These are phyloP conservation scores for Malurus elegans DNA, from an alignment of 2,113 vertebrate genomes.

Conservation along the genomic window DNA sequence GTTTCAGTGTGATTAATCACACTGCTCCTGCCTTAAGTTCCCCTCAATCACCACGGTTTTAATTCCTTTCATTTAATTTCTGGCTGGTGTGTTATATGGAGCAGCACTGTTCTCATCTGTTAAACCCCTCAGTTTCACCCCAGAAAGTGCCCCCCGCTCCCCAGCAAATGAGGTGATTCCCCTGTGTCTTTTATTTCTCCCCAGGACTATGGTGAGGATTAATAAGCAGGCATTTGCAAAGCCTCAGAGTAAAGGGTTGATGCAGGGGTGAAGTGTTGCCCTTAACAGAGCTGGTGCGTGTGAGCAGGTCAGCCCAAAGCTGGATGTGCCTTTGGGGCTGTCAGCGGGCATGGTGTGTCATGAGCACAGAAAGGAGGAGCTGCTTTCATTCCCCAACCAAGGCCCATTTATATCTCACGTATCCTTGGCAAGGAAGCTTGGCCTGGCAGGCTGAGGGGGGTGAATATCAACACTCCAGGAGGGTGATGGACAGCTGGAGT, in stretches of 20 bases:
- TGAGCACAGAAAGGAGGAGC: background rate
- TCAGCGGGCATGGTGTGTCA: background rate
- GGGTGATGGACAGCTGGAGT: background rate
- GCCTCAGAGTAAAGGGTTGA: background rate
- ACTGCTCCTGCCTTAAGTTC: background rate
- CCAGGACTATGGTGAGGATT: background rate
- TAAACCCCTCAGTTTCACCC: background rate
- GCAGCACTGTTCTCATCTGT: background rate
- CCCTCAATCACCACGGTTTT: background rate
- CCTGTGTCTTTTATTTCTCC: background rate
- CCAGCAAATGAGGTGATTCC: background rate
- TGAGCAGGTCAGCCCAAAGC: background rate
- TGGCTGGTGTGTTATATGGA: background rate
- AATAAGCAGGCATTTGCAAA: background rate
- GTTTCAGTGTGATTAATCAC: slow-evolving; percentile 37
- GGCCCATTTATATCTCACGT: background rate
- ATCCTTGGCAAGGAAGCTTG: background rate
- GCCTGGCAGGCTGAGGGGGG: background rate
- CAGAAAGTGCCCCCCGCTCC: background rate
- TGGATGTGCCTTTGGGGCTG: background rate
- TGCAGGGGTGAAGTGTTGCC: background rate
- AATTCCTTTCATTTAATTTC: slow-evolving; percentile 16
- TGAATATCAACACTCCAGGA: background rate
- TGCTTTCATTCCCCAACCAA: background rate
- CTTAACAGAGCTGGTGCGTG: background rate